A percentile compares a stretch with the other conserved stretches of the same genome.
phyloP scores from a whole-genome alignment of 2,797 vertebrate species.

The Coranthus polyacanthus region DNA sequence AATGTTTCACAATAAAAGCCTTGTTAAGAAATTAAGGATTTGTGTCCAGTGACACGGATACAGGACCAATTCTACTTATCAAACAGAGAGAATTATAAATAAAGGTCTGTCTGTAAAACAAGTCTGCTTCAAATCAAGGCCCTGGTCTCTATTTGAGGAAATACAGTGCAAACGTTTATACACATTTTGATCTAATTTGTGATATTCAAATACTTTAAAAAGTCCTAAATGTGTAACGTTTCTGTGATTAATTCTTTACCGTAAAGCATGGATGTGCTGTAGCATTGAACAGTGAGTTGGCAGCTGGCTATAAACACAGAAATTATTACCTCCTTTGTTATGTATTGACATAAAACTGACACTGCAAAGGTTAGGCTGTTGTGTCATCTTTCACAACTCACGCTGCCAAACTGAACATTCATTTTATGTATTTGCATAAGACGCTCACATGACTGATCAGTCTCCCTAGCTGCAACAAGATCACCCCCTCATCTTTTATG shows the following conservation, averaged over 20 bases:
- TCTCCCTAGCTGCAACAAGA: slow-evolving; percentile 15
- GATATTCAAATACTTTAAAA: no score
- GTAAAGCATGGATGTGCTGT: background rate
- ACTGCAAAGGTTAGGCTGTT: slow-evolving; percentile 17
- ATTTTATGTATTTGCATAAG: slow-evolving; percentile 30
- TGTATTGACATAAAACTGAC: slow-evolving; percentile 13
- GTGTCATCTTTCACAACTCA: slow-evolving; percentile 14
- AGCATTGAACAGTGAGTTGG: background rate
- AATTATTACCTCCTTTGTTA: background rate
- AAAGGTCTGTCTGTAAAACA: no score
- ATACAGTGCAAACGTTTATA: no score
- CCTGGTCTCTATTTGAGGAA: no score
- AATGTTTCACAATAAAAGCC: no score
- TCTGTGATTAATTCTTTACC: background rate
- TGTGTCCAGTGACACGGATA: no score
- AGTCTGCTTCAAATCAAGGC: no score
- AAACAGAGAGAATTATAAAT: no score
- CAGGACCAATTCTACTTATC: no score
- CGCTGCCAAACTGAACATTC: slow-evolving; percentile 29
- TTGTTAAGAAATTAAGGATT: no score
- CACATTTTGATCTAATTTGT: no score
- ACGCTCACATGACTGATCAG: slow-evolving; percentile 30
- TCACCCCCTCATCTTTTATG: slow-evolving; percentile 27
- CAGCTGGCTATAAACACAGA: background rate
- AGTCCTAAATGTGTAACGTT: background rate